Evolutionary conservation across 2,113 vertebrate species (phyloP).

Genomic region (Picathartes gymnocephalus): DNA sequence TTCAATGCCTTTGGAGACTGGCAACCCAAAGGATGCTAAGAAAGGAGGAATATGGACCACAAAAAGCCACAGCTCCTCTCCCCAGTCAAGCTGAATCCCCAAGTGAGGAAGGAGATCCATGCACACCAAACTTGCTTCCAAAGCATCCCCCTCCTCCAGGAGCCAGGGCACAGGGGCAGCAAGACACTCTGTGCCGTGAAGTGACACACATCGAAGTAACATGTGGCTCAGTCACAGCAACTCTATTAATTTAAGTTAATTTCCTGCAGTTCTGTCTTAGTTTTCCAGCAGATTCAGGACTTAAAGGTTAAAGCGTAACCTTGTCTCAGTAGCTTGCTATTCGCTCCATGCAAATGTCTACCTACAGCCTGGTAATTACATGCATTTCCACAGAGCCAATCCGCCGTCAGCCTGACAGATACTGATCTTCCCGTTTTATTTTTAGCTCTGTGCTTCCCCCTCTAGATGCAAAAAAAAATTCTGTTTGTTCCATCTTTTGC

Average conservation of each 20-base stretch:
- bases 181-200: not conserved
- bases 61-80: not conserved
- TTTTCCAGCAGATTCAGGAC: constrained; percentile 72
- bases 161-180: constrained; percentile 9
- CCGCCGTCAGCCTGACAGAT: constrained; percentile 82
- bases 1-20: not conserved
- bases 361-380: constrained; percentile 91
- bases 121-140: not conserved
- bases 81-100: not conserved
- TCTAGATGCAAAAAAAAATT: constrained; percentile 85
- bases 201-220: constrained; percentile 17
- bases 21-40: not conserved
- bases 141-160: constrained; percentile 6
- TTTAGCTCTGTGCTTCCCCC: constrained; percentile 88
- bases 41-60: not conserved
- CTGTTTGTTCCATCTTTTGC: constrained; percentile 79
- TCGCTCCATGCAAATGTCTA: constrained; percentile 84
- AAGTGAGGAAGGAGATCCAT: not conserved
- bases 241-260: constrained; percentile 71
- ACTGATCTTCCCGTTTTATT: constrained; percentile 84
- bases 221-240: constrained; percentile 36
- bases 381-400: constrained; percentile 89
- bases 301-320: constrained; percentile 81
- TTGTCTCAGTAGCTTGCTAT: constrained; percentile 75
- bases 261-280: constrained; percentile 70